These are phyloP conservation scores for Eulimnadia texana DNA, from an alignment of 1,140 invertebrate species.

Conservation along the genomic window DNA sequence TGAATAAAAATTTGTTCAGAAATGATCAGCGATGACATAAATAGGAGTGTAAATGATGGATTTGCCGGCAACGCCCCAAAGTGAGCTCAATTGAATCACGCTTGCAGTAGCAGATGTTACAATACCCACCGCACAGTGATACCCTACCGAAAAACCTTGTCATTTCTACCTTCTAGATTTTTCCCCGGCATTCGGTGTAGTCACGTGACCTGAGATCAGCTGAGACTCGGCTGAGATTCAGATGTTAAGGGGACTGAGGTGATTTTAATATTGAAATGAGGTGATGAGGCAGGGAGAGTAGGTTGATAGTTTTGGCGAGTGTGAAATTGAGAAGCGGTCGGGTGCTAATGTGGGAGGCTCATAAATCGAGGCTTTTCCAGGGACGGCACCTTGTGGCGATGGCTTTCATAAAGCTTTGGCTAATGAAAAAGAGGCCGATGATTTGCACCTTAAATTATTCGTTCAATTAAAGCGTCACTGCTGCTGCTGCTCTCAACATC, in stretches of 20 bases:
- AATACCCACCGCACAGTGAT: neutral
- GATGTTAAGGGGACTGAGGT: too few relatives aligned
- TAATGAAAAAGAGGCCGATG: neutral
- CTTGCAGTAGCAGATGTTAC: neutral
- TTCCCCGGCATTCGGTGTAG: neutral
- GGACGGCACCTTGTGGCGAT: neutral
- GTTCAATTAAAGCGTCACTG: neutral
- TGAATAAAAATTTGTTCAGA: neutral
- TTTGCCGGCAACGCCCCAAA: neutral
- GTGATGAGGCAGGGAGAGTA: too few relatives aligned
- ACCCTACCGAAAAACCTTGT: too few relatives aligned
- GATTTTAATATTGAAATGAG: too few relatives aligned
- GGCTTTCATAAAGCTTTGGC: neutral
- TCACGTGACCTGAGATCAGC: neutral
- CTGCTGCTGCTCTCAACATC: neutral
- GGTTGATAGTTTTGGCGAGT: too few relatives aligned
- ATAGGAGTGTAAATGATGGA: neutral
- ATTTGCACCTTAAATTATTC: neutral
- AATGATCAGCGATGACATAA: neutral
- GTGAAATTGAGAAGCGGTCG: neutral
- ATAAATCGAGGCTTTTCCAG: neutral
- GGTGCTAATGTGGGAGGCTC: neutral
- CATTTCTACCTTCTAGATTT: neutral
- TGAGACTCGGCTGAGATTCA: neutral
- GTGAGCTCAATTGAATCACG: neutral